Evolutionary conservation across 1,140 invertebrate genomes (phyloP), one percentile per base, ranked within the genome.

Genomic region (Rhopalosiphum padi): DNA sequence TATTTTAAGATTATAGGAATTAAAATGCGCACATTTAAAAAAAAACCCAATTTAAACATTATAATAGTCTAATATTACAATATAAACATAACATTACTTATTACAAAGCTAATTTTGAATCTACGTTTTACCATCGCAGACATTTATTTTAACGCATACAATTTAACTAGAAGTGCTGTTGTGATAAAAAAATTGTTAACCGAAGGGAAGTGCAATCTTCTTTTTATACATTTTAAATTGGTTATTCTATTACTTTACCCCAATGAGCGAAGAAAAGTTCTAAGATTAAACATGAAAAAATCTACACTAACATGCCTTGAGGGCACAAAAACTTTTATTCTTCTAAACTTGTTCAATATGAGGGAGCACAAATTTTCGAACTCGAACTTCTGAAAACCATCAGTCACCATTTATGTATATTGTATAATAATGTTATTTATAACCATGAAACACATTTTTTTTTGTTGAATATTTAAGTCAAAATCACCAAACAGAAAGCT

Each of bases 321-420:
- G 51, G 68, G 91, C 68, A 77, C n/a, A 15, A 90, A 92, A 92
- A 92, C 91, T 92, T 92, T 92, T 92, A 92, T 92, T 82, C 41
- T 77, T 23, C 37, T 82, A 92, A 92, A 92, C 91, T 92, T 83
- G 60, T 92, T 77, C 68, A 92, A 92, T 92, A 51, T 41, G n/a
- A 51, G n/a, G n/a, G 30, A 48, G 23, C 43, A 85, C 35, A 82
- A 35, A 51, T 92, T 92, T 89, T 51, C 22, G n/a, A 92, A 92
- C 43, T 37, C 9, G 11, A 82, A 92, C 46, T 92, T 82, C 11
- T n/a, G 46, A 41, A 92, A 83, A 83, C 68, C 46, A 92, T 92
- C 60, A 43, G 46, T 51, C 30, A 53, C 68, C 68, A 91, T 91
- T 77, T 91, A 82, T 82, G 60, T 91, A 77, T 91, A 82, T 48